These are phyloP conservation scores for Aleiodes leptofemur DNA, from an alignment of 2,888 invertebrate species.

Conservation along the genomic window DNA sequence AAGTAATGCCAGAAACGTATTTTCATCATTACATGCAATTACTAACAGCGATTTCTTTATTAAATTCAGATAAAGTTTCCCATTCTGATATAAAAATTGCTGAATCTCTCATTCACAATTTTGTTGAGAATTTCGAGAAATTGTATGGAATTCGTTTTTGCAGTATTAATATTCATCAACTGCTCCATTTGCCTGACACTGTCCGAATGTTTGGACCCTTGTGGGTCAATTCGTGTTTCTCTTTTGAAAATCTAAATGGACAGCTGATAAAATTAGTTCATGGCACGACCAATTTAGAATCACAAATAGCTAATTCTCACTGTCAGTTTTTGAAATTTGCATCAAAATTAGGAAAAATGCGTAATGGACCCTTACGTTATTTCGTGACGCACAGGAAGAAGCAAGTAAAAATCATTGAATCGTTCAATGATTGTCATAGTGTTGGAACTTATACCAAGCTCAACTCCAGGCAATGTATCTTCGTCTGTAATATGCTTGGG, in stretches of 20 bases:
- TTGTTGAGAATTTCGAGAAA: conserved; percentile 29
- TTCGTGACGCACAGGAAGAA: too few relatives aligned
- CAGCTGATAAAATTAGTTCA: neutral
- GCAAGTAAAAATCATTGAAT: too few relatives aligned
- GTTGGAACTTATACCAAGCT: too few relatives aligned
- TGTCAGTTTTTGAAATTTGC: too few relatives aligned
- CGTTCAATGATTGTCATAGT: too few relatives aligned
- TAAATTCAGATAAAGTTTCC: conserved; percentile 25
- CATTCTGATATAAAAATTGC: conserved; percentile 10
- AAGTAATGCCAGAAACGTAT: conserved; percentile 39
- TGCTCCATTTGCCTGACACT: conserved; percentile 26
- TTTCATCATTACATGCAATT: conserved; percentile 27
- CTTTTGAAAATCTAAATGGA: conserved; percentile 39
- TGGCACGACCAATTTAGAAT: too few relatives aligned
- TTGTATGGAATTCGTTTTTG: conserved; percentile 24
- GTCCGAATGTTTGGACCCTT: conserved; percentile 30
- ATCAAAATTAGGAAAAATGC: too few relatives aligned
- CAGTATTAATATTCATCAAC: conserved; percentile 32
- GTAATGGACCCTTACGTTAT: too few relatives aligned
- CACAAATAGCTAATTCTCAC: too few relatives aligned
- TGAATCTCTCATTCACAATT: conserved; percentile 26
- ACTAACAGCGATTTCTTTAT: conserved; percentile 25
- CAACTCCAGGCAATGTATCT: too few relatives aligned
- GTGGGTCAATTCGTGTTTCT: conserved; percentile 30
- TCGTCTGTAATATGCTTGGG: too few relatives aligned